Conservation (phyloP, 1,140 invertebrate species). For the Calycopis cecrops region DNA sequence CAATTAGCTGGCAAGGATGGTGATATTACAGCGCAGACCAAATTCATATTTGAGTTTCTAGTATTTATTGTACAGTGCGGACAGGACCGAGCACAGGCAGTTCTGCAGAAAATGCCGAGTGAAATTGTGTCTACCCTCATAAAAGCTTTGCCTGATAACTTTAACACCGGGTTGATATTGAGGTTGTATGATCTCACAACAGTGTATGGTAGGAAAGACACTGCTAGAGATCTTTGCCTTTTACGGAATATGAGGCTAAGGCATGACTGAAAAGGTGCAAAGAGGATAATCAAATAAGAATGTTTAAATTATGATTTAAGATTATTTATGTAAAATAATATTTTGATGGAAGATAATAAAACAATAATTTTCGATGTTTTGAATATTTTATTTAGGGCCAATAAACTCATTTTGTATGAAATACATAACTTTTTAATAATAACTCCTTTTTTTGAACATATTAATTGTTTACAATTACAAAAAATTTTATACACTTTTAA, state of each 20-base stretch:
- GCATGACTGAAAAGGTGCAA: conserved; percentile 46
- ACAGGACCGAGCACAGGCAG: conserved; percentile 81
- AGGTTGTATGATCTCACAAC: conserved; percentile 87
- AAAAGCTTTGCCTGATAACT: conserved; percentile 85
- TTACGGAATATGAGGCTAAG: conserved; percentile 85
- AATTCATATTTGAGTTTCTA: conserved; percentile 91
- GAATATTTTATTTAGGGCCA: too few species aligned
- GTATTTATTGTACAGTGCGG: conserved; percentile 87
- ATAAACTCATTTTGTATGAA: too few species aligned
- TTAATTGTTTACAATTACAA: too few species aligned
- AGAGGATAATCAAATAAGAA: too few species aligned
- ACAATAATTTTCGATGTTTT: too few species aligned
- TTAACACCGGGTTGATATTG: conserved; percentile 82
- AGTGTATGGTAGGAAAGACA: conserved; percentile 82
- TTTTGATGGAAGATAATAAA: too few species aligned
- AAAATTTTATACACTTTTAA: too few species aligned
- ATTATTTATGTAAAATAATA: conserved; percentile 14
- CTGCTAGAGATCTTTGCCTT: conserved; percentile 87
- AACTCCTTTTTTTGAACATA: too few species aligned
- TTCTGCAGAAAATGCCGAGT: conserved; percentile 88
- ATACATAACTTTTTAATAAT: too few species aligned
- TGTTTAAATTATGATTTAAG: too few species aligned
- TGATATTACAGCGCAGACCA: conserved; percentile 87
- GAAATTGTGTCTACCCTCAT: conserved; percentile 86
- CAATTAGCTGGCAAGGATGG: conserved; percentile 84